Evolutionary conservation across 2,888 invertebrate genomes (phyloP), one percentile per base, ranked within the genome.

Genomic region (Graphium colonna): DNA sequence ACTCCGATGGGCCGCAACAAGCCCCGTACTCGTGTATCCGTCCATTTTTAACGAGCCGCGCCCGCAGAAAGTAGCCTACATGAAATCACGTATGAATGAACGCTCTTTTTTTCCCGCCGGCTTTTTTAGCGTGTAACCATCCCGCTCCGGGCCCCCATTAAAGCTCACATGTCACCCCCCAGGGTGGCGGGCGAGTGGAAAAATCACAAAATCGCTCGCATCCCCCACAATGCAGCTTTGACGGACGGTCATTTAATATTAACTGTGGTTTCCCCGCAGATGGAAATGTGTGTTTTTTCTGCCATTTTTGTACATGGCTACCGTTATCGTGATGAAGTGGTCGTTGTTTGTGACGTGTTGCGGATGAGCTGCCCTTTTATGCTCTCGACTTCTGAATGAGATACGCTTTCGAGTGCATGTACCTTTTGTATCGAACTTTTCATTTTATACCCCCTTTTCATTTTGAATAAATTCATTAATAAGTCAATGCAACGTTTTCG

Each of bases 191-290:
- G 64, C 58, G 64, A 68, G 65, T 67, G 75, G 73, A 82, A 84
- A 84, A 84, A 85, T 85, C 83, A 81, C 83, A 82, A 87, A 87
- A 84, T 87, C 81, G 84, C 82, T 83, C 76, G 77, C 76, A 76
- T 77, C 82, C 84, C 83, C 77, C 80, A 81, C 85, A 82, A 85
- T 82, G 82, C 81, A 80, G 82, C 83, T 88, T 89, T 89, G 89
- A 88, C 82, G 83, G 78, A 87, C 84, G 85, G 78, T 86, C 87
- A 87, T 89, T 88, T 89, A 88, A 88, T 89, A 89, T 89, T 88
- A 85, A 88, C 89, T 86, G 89, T 74, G 88, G 88, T 87, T 87
- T 85, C 82, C 77, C 82, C 84, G 77, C 86, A 87, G 85, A 87
- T 88, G 88, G 83, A 82, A 87, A 85, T 84, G 79, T 82, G 86